Conservation (phyloP, 2,113 vertebrate species). For the Nesoenas mayeri region DNA sequence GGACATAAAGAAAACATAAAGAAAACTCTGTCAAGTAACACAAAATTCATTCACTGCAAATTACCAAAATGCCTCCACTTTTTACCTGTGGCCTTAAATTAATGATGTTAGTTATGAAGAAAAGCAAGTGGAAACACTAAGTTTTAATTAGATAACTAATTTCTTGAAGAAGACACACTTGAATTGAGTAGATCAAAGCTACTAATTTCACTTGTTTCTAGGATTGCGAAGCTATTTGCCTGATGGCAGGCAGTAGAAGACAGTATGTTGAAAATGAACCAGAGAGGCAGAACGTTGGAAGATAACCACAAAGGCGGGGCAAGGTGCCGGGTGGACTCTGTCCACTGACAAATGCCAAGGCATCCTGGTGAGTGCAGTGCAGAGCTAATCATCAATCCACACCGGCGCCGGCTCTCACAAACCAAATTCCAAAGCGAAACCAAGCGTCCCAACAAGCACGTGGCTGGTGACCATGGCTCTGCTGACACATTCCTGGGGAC, state of each 20-base stretch:
- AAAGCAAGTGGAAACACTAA: background rate
- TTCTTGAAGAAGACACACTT: background rate
- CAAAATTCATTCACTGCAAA: background rate
- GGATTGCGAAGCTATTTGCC: background rate
- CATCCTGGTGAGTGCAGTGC: background rate
- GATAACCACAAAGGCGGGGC: background rate
- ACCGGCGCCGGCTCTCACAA: background rate
- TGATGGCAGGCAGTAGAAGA: background rate
- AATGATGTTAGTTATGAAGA: background rate
- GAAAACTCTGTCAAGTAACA: background rate
- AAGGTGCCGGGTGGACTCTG: background rate
- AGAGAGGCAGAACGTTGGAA: background rate
- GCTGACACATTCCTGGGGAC: background rate
- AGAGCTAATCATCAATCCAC: slow-evolving; percentile 18
- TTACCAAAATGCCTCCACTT: background rate
- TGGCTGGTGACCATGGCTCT: background rate
- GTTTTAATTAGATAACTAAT: background rate
- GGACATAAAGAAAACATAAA: background rate
- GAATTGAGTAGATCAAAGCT: background rate
- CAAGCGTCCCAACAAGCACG: background rate
- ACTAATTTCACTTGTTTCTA: background rate
- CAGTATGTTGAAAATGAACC: background rate
- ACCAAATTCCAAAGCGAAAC: slow-evolving; percentile 18
- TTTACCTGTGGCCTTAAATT: background rate
- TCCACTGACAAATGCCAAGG: background rate